Percentiles rank a stretch among this genome's conserved stretches.
Conservation (phyloP, 2,797 vertebrate species). For the Hoplostethus atlanticus region DNA sequence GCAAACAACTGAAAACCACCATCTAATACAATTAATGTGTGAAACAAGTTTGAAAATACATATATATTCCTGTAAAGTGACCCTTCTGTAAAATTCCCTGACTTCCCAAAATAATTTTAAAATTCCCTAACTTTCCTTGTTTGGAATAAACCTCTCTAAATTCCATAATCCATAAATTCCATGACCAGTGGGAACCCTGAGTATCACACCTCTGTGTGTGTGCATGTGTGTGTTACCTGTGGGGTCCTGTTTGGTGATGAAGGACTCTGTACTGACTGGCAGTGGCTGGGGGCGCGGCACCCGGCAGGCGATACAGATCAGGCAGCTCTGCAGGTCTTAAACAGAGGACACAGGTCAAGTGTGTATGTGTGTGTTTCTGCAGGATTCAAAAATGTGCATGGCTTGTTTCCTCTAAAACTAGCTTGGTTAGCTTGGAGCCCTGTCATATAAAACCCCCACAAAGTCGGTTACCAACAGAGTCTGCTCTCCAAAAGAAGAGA, state of each 20-base stretch:
- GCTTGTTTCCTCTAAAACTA: no score
- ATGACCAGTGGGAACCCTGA: no score
- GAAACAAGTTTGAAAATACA: no score
- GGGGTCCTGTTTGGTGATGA: slow-evolving; percentile 96
- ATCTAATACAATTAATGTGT: not conserved
- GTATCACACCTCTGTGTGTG: not conserved
- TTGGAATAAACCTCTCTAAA: not conserved
- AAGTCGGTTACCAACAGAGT: no score
- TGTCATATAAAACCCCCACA: no score
- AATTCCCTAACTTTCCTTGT: not conserved
- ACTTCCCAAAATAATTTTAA: no score
- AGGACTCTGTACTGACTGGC: slow-evolving; percentile 89
- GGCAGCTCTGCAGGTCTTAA: slow-evolving; percentile 93
- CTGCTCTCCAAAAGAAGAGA: no score
- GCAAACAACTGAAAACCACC: no score
- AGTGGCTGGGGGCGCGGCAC: slow-evolving; percentile 87
- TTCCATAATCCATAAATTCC: no score
- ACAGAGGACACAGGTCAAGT: slow-evolving; percentile 2
- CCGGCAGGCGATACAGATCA: slow-evolving; percentile 94
- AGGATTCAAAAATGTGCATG: no score
- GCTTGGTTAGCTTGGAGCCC: no score
- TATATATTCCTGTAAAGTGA: not conserved
- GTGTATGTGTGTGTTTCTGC: not conserved
- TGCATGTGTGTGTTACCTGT: slow-evolving; percentile 85
- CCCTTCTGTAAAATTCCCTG: not conserved